Conservation (phyloP, 2,888 invertebrate species). For the Geophilus truncorum region DNA sequence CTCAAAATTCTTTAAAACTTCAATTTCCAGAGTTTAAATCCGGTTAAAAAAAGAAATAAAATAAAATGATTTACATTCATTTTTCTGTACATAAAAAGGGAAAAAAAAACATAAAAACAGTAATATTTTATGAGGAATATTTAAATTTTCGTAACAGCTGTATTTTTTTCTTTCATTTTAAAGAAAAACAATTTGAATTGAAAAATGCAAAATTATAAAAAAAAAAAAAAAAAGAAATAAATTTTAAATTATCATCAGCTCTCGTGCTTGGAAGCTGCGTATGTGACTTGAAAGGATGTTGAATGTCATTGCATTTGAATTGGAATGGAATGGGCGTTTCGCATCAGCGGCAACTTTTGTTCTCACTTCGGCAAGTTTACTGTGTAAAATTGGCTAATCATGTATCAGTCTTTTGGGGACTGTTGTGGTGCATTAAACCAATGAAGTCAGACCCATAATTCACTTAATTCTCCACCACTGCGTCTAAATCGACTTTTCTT, state of each 20-base stretch:
- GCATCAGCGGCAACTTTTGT: neutral
- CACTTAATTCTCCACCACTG: slow-evolving; percentile 5
- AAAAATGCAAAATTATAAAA: neutral
- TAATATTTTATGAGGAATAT: too few relatives aligned
- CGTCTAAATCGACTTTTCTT: neutral
- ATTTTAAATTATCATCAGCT: neutral
- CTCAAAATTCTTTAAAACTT: too few relatives aligned
- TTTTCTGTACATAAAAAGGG: too few relatives aligned
- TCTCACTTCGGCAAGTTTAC: too few relatives aligned
- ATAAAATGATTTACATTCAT: too few relatives aligned
- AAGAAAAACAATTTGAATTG: too few relatives aligned
- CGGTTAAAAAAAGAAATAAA: too few relatives aligned
- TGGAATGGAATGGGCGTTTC: neutral
- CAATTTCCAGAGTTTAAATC: too few relatives aligned
- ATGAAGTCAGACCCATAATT: neutral
- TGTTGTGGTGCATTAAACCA: neutral
- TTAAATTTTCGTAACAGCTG: too few relatives aligned
- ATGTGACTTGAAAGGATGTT: neutral
- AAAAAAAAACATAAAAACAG: too few relatives aligned
- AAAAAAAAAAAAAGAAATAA: too few relatives aligned
- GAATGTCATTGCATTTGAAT: neutral
- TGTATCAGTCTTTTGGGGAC: neutral
- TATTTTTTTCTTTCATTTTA: too few relatives aligned
- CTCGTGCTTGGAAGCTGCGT: neutral
- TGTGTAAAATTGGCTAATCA: slow-evolving; percentile 3